These are phyloP conservation scores for Auanema freiburgensis DNA, from an alignment of 2,888 invertebrate species.

Conservation along the genomic window DNA sequence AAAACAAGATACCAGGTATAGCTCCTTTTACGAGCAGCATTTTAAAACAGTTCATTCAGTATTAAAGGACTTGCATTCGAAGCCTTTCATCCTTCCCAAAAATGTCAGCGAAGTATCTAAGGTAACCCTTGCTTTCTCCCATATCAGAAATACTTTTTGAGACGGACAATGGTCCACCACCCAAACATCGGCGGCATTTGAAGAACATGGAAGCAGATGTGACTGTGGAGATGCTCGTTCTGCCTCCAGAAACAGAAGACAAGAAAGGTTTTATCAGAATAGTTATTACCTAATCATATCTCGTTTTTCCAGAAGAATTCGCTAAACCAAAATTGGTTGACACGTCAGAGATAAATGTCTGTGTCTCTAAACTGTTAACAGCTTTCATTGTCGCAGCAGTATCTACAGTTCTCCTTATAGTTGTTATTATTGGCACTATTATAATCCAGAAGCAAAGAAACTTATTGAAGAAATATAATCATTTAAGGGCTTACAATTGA, in stretches of 20 bases:
- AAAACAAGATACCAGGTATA: constrained; percentile 1
- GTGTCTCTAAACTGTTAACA: too few relatives aligned
- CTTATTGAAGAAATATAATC: too few relatives aligned
- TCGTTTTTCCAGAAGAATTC: too few relatives aligned
- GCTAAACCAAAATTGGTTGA: too few relatives aligned
- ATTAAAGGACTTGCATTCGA: not conserved
- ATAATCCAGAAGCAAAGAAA: too few relatives aligned
- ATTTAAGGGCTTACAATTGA: too few relatives aligned
- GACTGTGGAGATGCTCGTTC: constrained; percentile 55
- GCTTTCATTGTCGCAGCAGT: too few relatives aligned
- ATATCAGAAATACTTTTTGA: constrained; percentile 7
- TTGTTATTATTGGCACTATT: too few relatives aligned
- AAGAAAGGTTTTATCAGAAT: not conserved
- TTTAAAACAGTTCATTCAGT: constrained; percentile 15
- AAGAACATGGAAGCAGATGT: constrained; percentile 59
- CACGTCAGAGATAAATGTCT: too few relatives aligned
- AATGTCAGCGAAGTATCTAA: not conserved
- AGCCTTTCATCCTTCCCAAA: not conserved
- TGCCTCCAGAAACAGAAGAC: constrained; percentile 47
- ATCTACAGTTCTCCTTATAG: too few relatives aligned
- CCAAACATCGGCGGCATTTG: constrained; percentile 22
- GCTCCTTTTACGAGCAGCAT: not conserved
- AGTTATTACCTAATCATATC: too few relatives aligned
- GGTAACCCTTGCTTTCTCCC: not conserved
- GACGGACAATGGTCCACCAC: not conserved